phyloP scores from a whole-genome alignment of 2,113 vertebrate genomes.

The Cercocebus atys region DNA sequence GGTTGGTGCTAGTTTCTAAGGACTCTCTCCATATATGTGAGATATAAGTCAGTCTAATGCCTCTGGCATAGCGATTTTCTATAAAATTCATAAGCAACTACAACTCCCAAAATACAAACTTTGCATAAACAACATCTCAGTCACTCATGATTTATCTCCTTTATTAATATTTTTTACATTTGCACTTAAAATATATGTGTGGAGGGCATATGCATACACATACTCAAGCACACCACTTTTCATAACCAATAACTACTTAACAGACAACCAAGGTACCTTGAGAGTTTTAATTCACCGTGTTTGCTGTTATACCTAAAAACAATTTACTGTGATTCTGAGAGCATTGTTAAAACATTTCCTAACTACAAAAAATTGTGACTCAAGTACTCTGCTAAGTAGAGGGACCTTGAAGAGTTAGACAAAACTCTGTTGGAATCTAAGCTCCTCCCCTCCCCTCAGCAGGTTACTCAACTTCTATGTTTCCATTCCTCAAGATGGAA shows the following conservation, averaged over 20 bases:
- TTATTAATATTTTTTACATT: not conserved
- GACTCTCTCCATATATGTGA: not conserved
- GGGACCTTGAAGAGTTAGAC: not conserved
- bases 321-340: not conserved
- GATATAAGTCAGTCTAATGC: not conserved
- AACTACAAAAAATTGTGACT: not conserved
- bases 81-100: not conserved
- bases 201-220: not conserved
- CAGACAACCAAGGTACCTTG: not conserved
- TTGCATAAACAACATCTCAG: not conserved
- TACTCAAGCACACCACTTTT: not conserved
- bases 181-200: not conserved
- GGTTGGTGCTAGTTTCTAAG: not conserved
- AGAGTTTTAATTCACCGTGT: not conserved
- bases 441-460: not conserved
- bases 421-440: not conserved
- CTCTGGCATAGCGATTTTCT: not conserved
- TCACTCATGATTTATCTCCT: not conserved
- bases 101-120: not conserved
- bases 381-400: not conserved
- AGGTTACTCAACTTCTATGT: not conserved
- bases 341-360: not conserved
- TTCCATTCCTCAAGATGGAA: not conserved
- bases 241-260: not conserved
- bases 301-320: not conserved